A percentile compares a stretch with the other conserved stretches of the same genome.
These are phyloP conservation scores for Sinelater perroti DNA, from an alignment of 2,888 invertebrate species.

Conservation along the genomic window DNA sequence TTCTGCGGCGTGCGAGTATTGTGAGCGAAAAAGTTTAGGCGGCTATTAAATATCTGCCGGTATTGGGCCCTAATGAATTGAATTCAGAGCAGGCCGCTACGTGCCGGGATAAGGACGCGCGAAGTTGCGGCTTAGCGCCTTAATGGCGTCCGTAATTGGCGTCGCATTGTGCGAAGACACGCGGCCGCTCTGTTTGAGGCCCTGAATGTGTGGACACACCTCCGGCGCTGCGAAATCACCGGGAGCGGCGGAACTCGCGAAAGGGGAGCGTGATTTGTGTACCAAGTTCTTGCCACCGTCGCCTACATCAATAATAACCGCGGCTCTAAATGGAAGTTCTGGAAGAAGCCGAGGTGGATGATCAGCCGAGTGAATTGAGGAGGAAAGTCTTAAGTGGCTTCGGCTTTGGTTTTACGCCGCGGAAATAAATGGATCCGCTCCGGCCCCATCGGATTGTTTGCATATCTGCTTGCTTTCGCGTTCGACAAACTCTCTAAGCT, in stretches of 20 bases:
- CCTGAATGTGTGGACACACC: conserved; percentile 49
- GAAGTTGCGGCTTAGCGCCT: conserved; percentile 45
- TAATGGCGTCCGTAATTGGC: conserved; percentile 46
- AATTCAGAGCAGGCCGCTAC: conserved; percentile 46
- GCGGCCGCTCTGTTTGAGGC: conserved; percentile 43
- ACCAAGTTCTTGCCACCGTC: conserved; percentile 47
- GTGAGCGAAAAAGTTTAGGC: conserved; percentile 36
- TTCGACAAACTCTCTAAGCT: conserved; percentile 34
- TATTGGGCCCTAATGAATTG: conserved; percentile 49
- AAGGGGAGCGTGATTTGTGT: conserved; percentile 50
- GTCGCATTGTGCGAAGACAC: conserved; percentile 48
- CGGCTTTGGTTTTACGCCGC: conserved; percentile 53
- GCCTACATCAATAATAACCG: conserved; percentile 48
- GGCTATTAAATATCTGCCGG: conserved; percentile 46
- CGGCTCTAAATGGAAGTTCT: conserved; percentile 42
- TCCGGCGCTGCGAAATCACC: conserved; percentile 40
- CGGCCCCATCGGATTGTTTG: conserved; percentile 49
- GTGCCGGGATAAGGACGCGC: conserved; percentile 44
- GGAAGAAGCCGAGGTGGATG: conserved; percentile 44
- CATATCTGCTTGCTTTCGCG: conserved; percentile 38
- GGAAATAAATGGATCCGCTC: conserved; percentile 50
- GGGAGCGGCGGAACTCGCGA: conserved; percentile 38
- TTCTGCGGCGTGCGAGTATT: conserved; percentile 33
- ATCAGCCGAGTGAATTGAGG: conserved; percentile 52
- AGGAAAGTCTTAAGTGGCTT: conserved; percentile 56